Base-by-base conservation (phyloP, 2,888 invertebrate species). In the Buathra laborator region DNA sequence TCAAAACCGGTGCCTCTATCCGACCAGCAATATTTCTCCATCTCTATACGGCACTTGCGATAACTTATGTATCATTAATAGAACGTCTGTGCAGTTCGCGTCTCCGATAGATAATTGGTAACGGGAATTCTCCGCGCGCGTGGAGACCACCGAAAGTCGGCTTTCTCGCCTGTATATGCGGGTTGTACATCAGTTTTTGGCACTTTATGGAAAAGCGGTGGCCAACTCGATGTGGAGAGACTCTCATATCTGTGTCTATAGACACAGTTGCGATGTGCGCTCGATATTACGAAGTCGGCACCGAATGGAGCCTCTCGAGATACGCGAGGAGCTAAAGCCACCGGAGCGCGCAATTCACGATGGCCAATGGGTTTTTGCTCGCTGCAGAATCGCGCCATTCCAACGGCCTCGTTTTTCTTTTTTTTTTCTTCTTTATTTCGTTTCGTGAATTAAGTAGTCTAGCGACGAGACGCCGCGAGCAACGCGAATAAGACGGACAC, bases 381-480 rank as follows among this genome's bases (percentile, higher is more conserved):
- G 12, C 46, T 53, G 46, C 48, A 79, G 75, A 84, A 77, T 71
- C 70, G 76, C 53, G 72, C 84, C 53, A 44, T 62, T 53, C 48
- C 64, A 74, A 68, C 37, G 37, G 37, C 9, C 9, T 37, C 9
- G 37, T 37, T 37, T 37, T 37, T 37, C 37, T 37, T 9, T 37
- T 37, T 37, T 37, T 37, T 74, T 78, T 78, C 77, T 19, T 16
- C 62, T 77, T 81, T 80, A 64, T 72, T 77, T 74, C 81, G 78
- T 84, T 77, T 74, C 74, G 48, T 75, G 84, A 81, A 84, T 84
- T 70, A 84, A 84, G 70, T 78, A 74, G 81, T 72, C 77, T 79
- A 59, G 46, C 59, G 44, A 75, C 71, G 44, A 71, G 72, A 70
- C 19, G 70, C 19, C 32, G 44, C 71, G 66, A 51, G 71, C 71